phyloP scores from a whole-genome alignment of 2,113 vertebrate genomes.

The Micronycteris hirsuta region DNA sequence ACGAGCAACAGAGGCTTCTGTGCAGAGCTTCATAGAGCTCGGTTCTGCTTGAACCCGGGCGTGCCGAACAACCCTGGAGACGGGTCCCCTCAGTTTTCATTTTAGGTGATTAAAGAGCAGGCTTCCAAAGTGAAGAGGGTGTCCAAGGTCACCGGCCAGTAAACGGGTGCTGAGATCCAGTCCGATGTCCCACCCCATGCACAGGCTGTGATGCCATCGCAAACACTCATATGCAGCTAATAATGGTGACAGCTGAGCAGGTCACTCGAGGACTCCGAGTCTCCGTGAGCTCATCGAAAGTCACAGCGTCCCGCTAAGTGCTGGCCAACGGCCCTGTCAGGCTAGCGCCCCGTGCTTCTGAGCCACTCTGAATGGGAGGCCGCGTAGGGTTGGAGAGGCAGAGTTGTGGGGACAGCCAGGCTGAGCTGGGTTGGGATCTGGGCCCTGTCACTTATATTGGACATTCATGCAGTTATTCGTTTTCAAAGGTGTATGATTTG shows the following conservation, averaged over 20 bases:
- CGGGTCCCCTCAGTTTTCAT: neutral
- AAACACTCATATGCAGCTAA: neutral
- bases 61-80: neutral
- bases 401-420: neutral
- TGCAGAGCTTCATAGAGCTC: neutral
- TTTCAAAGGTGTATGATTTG: neutral
- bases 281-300: neutral
- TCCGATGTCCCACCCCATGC: rapidly evolving
- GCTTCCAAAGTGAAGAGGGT: neutral
- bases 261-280: neutral
- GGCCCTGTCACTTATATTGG: neutral
- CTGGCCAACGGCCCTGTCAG: rapidly evolving
- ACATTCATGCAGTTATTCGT: neutral
- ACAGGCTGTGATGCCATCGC: rapidly evolving
- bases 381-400: neutral
- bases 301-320: neutral
- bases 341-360: neutral
- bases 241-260: neutral
- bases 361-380: neutral
- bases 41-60: neutral
- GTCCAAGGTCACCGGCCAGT: neutral
- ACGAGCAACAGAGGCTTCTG: neutral
- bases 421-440: neutral
- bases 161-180: neutral
- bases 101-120: neutral